Base-by-base conservation (phyloP, 2,888 invertebrate species). In the Mallateleia sp. region DNA sequence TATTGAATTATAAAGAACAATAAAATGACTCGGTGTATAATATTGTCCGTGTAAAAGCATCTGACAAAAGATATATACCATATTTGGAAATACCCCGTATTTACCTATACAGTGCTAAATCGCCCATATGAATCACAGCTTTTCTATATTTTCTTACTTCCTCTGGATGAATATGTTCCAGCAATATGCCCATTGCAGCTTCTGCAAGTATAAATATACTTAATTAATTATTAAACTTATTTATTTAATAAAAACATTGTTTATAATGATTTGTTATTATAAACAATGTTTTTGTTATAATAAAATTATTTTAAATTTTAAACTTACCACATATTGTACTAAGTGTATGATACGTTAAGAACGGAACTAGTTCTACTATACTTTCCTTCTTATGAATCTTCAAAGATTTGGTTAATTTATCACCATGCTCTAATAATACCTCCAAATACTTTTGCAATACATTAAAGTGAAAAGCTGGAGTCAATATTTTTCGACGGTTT, bases 321-420 rank as follows among this genome's bases (percentile, higher is more conserved):
- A 22, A 60, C 14, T 92, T 94, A 97, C 97, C 97, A 92, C 97
- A 97, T 83, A 97, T 96, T 34, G 96, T 96, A 92, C 97, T 96
- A 0, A 97, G 95, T 0, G 97, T 96, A 90, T 96, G 96, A 60
- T 95, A 95, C 0, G 97, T 96, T 50, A 97, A 94, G 20, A 96
- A 93, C 5, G 96, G 96, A 20, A 96, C 94, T 0, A 97, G 93
- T 90, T 97, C 69, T 20, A 50, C 45, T 9, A 81, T 28, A 2
- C 94, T 89, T 3, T 93, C 72, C 79, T 90, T 81, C 14, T 91
- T 92, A 18, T 90, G 69, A 15, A 28, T 28, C 34, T 93, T 88
- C 0, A 96, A 82, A 2, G 89, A 79, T 1, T 92, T 81, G 1
- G 95, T 87, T 58, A 96, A 89, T 34, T 94, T 94, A 32, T 94